These are phyloP conservation scores for Bubo blakistoni DNA, from an alignment of 2,113 vertebrate genomes.

Conservation along the genomic window DNA sequence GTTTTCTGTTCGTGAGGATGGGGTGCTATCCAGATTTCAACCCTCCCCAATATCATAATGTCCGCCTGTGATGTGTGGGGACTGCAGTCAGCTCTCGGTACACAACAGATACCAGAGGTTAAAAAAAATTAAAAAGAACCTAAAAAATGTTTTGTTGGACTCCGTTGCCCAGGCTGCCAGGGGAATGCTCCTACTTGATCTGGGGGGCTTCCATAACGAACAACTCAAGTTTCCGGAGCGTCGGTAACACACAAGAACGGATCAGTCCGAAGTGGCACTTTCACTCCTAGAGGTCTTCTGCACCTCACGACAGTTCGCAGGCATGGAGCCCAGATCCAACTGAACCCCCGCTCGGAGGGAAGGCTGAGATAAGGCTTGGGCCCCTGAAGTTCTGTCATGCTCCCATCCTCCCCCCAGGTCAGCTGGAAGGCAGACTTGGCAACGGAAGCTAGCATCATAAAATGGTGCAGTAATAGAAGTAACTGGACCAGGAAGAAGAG, in stretches of 20 bases:
- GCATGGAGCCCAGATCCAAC: conserved; percentile 73
- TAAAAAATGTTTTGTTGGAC: conserved; percentile 80
- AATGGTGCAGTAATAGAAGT: conserved; percentile 89
- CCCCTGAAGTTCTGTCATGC: conserved; percentile 73
- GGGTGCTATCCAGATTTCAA: conserved; percentile 39
- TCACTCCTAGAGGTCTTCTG: conserved; percentile 60
- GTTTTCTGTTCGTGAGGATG: conserved; percentile 56
- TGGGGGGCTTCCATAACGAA: conserved; percentile 66
- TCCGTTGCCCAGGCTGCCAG: conserved; percentile 85
- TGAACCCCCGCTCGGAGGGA: conserved; percentile 71
- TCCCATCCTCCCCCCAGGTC: conserved; percentile 69
- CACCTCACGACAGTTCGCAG: conserved; percentile 61
- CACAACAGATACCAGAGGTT: conserved; percentile 75
- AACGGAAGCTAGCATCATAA: conserved; percentile 88
- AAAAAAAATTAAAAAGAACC: conserved; percentile 83
- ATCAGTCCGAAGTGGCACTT: conserved; percentile 56
- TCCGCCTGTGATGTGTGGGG: conserved; percentile 59
- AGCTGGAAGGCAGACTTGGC: conserved; percentile 82
- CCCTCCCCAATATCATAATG: conserved; percentile 35
- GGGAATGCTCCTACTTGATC: conserved; percentile 74
- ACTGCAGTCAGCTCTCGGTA: conserved; percentile 73
- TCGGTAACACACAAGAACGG: conserved; percentile 8
- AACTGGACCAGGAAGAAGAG: conserved; percentile 88
- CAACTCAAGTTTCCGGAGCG: conserved; percentile 52
- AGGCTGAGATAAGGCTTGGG: conserved; percentile 82